Base-by-base conservation (phyloP, 2,888 invertebrate genomes). In the Tipula unca region DNA sequence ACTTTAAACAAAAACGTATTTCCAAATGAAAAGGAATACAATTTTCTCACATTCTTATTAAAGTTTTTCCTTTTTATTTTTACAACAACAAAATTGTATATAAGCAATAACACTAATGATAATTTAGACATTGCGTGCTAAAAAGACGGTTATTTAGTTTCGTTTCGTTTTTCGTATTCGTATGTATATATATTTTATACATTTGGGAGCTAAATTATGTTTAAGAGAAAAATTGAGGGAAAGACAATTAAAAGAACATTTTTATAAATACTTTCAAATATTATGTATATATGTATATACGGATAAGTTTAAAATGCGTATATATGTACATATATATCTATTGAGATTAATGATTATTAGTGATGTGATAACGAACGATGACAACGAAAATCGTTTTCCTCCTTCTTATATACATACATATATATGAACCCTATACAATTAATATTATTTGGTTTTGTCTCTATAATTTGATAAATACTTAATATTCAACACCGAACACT, bases 61-160 rank as follows among this genome's bases (percentile, higher is more conserved):
- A 69, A 69, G 69, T 69, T 69, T 69, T 25, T 25, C 8, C n/a
- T 48, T 48, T 48, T 48, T 48, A 25, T 69, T 69, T 69, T 69
- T 10, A 20, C 17, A 48, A 25, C 25, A 69, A 48, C n/a, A 48
- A 48, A 69, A 69, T 10, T 69, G 69, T 69, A 10, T 69, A 69
- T 10, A 25, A 69, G 69, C 13, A 69, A 69, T 69, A 69, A 69
- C 25, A 25, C 69, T 69, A 69, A 69, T 69, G 69, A 69, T 69
- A 69, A 69, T 69, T 69, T 69, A 69, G 69, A 25, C 69, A 69
- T 69, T 69, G 69, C 69, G 69, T 69, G 69, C 69, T 69, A 69
- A 69, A 69, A 25, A 20, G 69, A 69, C 25, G 69, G 25, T 25
- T 69, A 13, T 25, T 69, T 69, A 69, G 69, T 25, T 69, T 69